These are phyloP conservation scores for Mythimna ferrago DNA, from an alignment of 2,888 invertebrate genomes.

Conservation along the genomic window DNA sequence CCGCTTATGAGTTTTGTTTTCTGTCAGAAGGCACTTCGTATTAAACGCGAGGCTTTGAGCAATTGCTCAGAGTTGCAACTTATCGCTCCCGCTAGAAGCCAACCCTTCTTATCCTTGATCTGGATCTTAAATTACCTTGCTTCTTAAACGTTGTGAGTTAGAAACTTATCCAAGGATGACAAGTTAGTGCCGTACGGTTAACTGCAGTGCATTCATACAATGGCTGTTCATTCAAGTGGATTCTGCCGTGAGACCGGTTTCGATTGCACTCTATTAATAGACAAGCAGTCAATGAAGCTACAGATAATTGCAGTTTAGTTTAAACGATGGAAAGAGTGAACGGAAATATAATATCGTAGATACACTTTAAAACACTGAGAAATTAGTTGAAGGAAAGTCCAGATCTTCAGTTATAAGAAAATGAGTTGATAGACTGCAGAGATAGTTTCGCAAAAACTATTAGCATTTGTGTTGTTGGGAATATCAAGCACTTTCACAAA, in stretches of 20 bases:
- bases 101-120: neutral
- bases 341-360: neutral
- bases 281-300: conserved; percentile 37
- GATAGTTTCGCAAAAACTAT: conserved; percentile 7
- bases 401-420: conserved; percentile 1
- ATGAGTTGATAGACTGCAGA: neutral
- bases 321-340: neutral
- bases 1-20: neutral
- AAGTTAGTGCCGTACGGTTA: conserved; percentile 52
- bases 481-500: conserved; percentile 21
- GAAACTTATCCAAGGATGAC: conserved; percentile 45
- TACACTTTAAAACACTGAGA: neutral
- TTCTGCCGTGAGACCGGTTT: conserved; percentile 54
- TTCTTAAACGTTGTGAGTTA: conserved; percentile 46
- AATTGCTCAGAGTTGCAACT: neutral
- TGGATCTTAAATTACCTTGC: neutral
- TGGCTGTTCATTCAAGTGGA: conserved; percentile 59
- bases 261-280: conserved; percentile 57
- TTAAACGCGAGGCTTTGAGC: neutral
- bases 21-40: neutral
- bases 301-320: conserved; percentile 24
- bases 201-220: conserved; percentile 50
- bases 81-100: neutral
- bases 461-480: conserved; percentile 2
- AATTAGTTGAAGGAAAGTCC: neutral